phyloP scores from a whole-genome alignment of 2,888 invertebrate species.

The Ophioninae sp. region DNA sequence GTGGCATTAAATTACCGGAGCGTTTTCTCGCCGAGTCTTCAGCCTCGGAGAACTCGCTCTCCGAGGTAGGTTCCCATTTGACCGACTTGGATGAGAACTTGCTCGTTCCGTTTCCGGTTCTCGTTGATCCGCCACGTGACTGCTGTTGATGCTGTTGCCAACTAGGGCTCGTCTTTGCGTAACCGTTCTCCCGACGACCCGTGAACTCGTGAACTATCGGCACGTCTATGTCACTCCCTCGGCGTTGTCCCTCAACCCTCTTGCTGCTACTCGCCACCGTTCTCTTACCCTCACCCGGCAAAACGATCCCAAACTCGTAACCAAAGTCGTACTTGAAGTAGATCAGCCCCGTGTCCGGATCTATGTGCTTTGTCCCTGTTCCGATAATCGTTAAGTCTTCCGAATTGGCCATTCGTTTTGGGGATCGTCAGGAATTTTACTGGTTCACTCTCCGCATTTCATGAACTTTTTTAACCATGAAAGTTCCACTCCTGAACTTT shows the following conservation, averaged over 20 bases:
- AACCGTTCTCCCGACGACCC: conserved; percentile 75
- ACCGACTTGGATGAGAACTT: conserved; percentile 80
- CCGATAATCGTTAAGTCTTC: conserved; percentile 32
- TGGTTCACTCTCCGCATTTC: conserved; percentile 24
- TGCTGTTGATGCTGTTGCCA: conserved; percentile 55
- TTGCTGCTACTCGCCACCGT: conserved; percentile 78
- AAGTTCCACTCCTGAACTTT: no score
- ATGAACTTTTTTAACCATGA: no score
- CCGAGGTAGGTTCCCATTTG: conserved; percentile 85
- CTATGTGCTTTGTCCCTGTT: conserved; percentile 88
- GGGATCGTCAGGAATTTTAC: neutral
- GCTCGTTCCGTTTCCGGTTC: conserved; percentile 56
- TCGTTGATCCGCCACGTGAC: conserved; percentile 29
- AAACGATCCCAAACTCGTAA: conserved; percentile 89
- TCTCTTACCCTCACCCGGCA: conserved; percentile 86
- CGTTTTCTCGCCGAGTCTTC: conserved; percentile 80
- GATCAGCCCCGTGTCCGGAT: conserved; percentile 88
- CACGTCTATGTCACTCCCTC: conserved; percentile 84
- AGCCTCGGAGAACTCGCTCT: conserved; percentile 85
- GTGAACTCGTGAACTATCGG: conserved; percentile 86
- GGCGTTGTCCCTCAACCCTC: conserved; percentile 82
- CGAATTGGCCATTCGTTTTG: conserved; percentile 27
- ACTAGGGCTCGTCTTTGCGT: conserved; percentile 67
- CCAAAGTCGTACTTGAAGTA: conserved; percentile 93
- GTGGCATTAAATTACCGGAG: conserved; percentile 71